Evolutionary conservation across 2,113 vertebrate species (phyloP).

Genomic region (Mobula hypostoma): DNA sequence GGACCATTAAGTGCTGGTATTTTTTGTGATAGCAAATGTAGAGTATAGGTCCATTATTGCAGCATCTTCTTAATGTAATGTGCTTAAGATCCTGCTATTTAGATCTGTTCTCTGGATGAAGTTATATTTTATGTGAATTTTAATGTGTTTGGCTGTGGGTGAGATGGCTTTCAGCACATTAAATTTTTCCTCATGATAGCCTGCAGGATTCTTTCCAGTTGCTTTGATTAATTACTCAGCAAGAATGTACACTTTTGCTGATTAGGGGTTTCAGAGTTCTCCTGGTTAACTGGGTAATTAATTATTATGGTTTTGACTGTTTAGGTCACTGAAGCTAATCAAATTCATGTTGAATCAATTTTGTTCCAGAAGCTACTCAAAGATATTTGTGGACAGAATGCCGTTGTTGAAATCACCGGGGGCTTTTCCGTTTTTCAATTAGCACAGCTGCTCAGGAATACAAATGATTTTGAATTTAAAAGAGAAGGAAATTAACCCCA

Average conservation of each 20-base stretch:
- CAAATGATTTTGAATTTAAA: not conserved
- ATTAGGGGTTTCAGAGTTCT: slow-evolving; percentile 25
- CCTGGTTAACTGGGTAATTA: slow-evolving; percentile 5
- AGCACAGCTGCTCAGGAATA: not conserved
- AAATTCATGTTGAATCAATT: not conserved
- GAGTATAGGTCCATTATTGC: slow-evolving; percentile 13
- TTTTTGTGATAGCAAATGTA: not conserved
- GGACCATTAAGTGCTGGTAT: slow-evolving; percentile 7
- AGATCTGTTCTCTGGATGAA: slow-evolving; percentile 16
- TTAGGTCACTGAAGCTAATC: not conserved
- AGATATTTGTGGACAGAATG: not conserved
- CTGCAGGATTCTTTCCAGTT: not conserved
- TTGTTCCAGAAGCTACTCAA: not conserved
- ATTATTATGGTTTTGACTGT: not conserved
- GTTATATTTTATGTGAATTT: slow-evolving; percentile 19
- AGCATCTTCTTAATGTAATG: slow-evolving; percentile 4
- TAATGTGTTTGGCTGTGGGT: not conserved
- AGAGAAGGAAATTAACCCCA: not conserved
- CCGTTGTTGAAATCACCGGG: not conserved
- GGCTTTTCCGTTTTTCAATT: not conserved
- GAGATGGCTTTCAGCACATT: not conserved
- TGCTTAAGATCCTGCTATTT: not conserved
- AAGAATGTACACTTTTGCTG: not conserved
- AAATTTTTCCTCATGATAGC: not conserved
- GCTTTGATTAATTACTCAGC: slow-evolving; percentile 23